Percentiles rank a stretch among this genome's conserved stretches.
These are phyloP conservation scores for Labeo rohita DNA, from an alignment of 2,113 vertebrate genomes.

Conservation along the genomic window DNA sequence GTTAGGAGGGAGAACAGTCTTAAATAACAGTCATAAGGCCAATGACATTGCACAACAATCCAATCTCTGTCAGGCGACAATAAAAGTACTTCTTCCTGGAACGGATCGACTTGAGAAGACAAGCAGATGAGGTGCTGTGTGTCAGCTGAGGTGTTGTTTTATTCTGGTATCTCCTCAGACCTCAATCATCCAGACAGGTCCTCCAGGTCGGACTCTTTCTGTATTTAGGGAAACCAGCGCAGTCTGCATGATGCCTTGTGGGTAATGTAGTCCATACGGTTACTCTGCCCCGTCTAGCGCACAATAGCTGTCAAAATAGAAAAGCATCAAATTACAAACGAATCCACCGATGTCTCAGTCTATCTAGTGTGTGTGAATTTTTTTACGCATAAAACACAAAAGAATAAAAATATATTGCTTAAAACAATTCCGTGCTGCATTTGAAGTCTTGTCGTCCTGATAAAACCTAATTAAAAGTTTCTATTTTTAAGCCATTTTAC, in stretches of 20 bases:
- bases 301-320: constrained; percentile 68
- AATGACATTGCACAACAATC: constrained; percentile 58
- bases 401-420: neutral
- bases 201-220: constrained; percentile 61
- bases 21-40: constrained; percentile 75
- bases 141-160: constrained; percentile 32
- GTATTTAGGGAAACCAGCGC: constrained; percentile 49
- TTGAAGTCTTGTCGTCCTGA: constrained; percentile 21
- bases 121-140: constrained; percentile 21
- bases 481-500: constrained; percentile 48
- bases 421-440: neutral
- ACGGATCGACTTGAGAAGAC: constrained; percentile 6
- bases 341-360: neutral
- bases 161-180: constrained; percentile 24
- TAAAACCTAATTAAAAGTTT: constrained; percentile 63
- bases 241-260: constrained; percentile 73
- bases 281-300: constrained; percentile 53
- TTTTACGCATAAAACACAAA: neutral
- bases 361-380: neutral
- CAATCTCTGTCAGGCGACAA: constrained; percentile 43
- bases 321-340: constrained; percentile 29
- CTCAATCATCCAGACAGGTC: constrained; percentile 57
- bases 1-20: constrained; percentile 71
- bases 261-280: constrained; percentile 59
- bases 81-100: constrained; percentile 44